These are phyloP conservation scores for Atherinomorus stipes DNA, from an alignment of 2,113 vertebrate species.

Conservation along the genomic window DNA sequence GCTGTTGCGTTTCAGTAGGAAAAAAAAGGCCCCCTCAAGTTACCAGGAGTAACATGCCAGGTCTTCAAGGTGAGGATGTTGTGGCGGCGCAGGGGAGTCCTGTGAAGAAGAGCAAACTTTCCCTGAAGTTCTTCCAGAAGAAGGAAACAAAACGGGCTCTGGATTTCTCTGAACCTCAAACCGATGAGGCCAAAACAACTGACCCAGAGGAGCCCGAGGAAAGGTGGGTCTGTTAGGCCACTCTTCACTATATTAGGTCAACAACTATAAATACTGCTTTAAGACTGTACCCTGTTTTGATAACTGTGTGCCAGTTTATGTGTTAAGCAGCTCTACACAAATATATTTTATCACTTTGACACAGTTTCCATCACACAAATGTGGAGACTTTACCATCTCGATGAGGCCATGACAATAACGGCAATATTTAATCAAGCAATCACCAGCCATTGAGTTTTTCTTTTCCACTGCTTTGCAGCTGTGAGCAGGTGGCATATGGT, in stretches of 20 bases:
- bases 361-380: neutral
- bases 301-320: neutral
- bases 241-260: neutral
- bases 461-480: slow-evolving; percentile 61
- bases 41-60: slow-evolving; percentile 84
- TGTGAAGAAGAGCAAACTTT: slow-evolving; percentile 90
- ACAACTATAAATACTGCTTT: neutral
- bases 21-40: neutral
- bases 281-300: neutral
- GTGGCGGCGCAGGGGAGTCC: slow-evolving; percentile 86
- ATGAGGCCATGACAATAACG: neutral
- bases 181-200: slow-evolving; percentile 83
- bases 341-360: neutral
- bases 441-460: neutral
- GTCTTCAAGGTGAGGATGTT: slow-evolving; percentile 86
- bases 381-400: neutral
- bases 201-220: slow-evolving; percentile 82
- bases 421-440: neutral
- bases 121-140: slow-evolving; percentile 95
- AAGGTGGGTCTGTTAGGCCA: slow-evolving; percentile 78
- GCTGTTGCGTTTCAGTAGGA: slow-evolving; percentile 54
- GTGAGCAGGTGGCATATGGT: slow-evolving; percentile 89
- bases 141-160: slow-evolving; percentile 94
- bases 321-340: neutral
- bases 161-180: slow-evolving; percentile 90